A percentile compares a stretch with the other conserved stretches of the same genome.
Conservation (phyloP, 2,113 vertebrate species). For the Barnardius zonarius region DNA sequence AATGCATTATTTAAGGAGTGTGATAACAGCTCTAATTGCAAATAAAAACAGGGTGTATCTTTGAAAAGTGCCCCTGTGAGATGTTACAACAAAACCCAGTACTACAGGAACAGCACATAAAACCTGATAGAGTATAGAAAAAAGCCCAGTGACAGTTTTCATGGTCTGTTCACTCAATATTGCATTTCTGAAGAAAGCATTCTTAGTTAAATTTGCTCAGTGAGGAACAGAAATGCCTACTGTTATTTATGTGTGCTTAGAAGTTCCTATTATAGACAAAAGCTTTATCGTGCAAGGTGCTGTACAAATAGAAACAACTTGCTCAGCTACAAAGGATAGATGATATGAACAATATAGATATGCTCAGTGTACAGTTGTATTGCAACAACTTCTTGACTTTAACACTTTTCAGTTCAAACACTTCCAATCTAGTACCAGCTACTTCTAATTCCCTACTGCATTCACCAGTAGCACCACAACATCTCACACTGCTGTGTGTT, state of each 20-base stretch:
- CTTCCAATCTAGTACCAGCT: not conserved
- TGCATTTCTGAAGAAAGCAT: slow-evolving; percentile 36
- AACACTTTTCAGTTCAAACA: not conserved
- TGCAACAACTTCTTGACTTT: not conserved
- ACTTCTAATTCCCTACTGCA: not conserved
- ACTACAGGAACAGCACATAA: slow-evolving; percentile 49
- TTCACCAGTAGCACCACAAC: not conserved
- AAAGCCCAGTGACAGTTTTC: slow-evolving; percentile 48
- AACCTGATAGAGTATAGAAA: slow-evolving; percentile 48
- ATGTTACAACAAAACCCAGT: not conserved
- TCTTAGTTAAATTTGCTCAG: slow-evolving; percentile 49
- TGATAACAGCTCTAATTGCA: slow-evolving; percentile 64
- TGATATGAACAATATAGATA: not conserved
- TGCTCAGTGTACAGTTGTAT: not conserved
- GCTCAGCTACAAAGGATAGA: not conserved
- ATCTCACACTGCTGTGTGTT: not conserved
- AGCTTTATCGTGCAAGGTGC: not conserved
- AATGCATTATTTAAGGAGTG: slow-evolving; percentile 64
- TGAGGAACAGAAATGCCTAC: slow-evolving; percentile 12
- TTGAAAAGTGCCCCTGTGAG: slow-evolving; percentile 54
- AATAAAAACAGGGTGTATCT: slow-evolving; percentile 67
- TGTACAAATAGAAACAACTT: not conserved
- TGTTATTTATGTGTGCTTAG: not conserved
- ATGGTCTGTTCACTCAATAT: slow-evolving; percentile 53
- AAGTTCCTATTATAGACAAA: not conserved